Percentiles rank a stretch among this genome's conserved stretches.
phyloP scores from a whole-genome alignment of 2,797 vertebrate genomes.

The Melanotaenia nigrans region DNA sequence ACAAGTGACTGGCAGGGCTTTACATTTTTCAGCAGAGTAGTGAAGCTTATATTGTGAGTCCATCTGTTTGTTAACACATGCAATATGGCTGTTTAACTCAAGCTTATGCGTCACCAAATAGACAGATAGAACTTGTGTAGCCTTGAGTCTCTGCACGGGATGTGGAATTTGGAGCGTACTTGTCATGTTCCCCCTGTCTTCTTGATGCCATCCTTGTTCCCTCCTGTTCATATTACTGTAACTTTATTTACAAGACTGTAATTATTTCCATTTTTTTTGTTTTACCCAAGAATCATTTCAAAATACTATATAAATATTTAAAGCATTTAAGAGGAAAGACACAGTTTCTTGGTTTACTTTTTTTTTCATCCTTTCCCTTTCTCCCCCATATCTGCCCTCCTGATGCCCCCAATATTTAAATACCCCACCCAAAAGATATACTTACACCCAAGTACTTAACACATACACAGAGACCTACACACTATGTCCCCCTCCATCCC shows the following conservation, averaged over 20 bases:
- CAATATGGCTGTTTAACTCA: slow-evolving; percentile 37
- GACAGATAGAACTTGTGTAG: slow-evolving; percentile 63
- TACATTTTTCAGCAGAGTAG: slow-evolving; percentile 24
- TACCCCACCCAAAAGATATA: slow-evolving; percentile 64
- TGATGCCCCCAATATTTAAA: slow-evolving; percentile 62
- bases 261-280: background rate
- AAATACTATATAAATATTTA: background rate
- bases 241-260: slow-evolving; percentile 13
- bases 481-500: slow-evolving; percentile 3
- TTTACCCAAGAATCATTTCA: background rate
- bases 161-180: slow-evolving; percentile 76
- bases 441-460: slow-evolving; percentile 45
- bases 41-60: slow-evolving; percentile 35
- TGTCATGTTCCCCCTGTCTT: slow-evolving; percentile 70
- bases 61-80: slow-evolving; percentile 53
- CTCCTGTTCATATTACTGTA: slow-evolving; percentile 26
- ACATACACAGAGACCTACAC: slow-evolving; percentile 34
- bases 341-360: slow-evolving; percentile 2
- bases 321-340: background rate
- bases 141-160: slow-evolving; percentile 52
- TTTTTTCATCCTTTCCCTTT: background rate
- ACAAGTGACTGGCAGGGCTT: slow-evolving; percentile 24
- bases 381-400: slow-evolving; percentile 52
- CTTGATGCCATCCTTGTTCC: slow-evolving; percentile 60
- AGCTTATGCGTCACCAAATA: slow-evolving; percentile 59